Evolutionary conservation across 2,797 vertebrate genomes (phyloP).

Genomic region (Ambastaia sidthimunki): DNA sequence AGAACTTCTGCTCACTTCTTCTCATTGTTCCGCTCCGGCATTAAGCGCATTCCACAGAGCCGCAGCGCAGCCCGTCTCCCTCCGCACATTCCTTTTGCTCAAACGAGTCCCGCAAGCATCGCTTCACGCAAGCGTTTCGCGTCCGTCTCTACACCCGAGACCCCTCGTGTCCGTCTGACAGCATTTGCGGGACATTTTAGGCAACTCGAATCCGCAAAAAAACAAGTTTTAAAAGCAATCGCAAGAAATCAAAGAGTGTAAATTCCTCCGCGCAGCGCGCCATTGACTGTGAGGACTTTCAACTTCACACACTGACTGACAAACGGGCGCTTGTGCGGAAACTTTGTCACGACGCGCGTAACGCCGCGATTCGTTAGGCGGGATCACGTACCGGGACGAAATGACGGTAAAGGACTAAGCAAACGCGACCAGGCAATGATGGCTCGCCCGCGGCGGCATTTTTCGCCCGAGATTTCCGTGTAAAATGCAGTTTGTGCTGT

Average conservation of each 20-base stretch:
- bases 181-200: conserved; percentile 41
- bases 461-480: conserved; percentile 77
- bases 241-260: conserved; percentile 71
- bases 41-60: conserved; percentile 92
- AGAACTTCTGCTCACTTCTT: conserved; percentile 76
- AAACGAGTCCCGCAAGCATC: conserved; percentile 76
- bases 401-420: conserved; percentile 51
- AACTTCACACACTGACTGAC: conserved; percentile 86
- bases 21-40: conserved; percentile 90
- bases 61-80: conserved; percentile 86
- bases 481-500: conserved; percentile 75
- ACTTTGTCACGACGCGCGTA: conserved; percentile 73
- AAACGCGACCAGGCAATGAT: conserved; percentile 65
- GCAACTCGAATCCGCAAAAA: conserved; percentile 28
- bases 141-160: fast-evolving
- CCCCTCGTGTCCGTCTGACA: background rate
- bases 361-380: conserved; percentile 57
- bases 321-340: conserved; percentile 75
- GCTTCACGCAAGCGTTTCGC: conserved; percentile 52
- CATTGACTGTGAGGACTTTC: conserved; percentile 87
- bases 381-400: conserved; percentile 63
- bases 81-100: conserved; percentile 91
- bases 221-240: conserved; percentile 40
- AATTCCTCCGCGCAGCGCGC: conserved; percentile 95
- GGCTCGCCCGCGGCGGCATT: conserved; percentile 64